These are phyloP conservation scores for Aurelia aurita complex sp. Pacific DNA, from an alignment of 30 jellyfish, hydroid and myxozoan genomes.

Conservation along the genomic window DNA sequence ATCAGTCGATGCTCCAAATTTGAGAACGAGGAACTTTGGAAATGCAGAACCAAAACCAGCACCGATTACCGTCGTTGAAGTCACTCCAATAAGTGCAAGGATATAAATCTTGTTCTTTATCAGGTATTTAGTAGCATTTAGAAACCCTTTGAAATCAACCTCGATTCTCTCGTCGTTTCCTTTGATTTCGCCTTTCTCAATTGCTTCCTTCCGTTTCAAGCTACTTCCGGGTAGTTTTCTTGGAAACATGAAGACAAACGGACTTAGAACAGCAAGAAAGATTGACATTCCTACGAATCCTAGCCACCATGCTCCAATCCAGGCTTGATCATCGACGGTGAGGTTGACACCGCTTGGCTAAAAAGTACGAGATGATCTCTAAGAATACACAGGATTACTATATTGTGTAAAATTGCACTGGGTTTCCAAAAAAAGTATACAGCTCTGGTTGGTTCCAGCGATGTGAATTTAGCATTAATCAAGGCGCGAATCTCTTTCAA, in stretches of 20 bases:
- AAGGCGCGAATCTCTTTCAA: too few relatives aligned
- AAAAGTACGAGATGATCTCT: too few relatives aligned
- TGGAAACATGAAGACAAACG: slow-evolving; percentile 51
- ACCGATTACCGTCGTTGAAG: slow-evolving; percentile 37
- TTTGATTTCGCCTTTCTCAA: slow-evolving; percentile 51
- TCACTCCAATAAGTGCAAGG: slow-evolving; percentile 51
- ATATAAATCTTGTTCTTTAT: slow-evolving; percentile 46
- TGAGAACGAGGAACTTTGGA: slow-evolving; percentile 55
- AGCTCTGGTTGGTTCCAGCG: too few relatives aligned
- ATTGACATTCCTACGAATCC: slow-evolving; percentile 46
- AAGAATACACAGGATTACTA: too few relatives aligned
- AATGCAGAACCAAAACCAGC: slow-evolving; percentile 71
- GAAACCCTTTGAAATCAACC: slow-evolving; percentile 35
- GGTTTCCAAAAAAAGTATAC: too few relatives aligned
- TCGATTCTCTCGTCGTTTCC: slow-evolving; percentile 25
- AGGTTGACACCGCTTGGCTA: slow-evolving; percentile 47
- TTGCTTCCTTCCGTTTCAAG: slow-evolving; percentile 54
- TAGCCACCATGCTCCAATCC: slow-evolving; percentile 86
- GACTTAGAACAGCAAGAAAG: slow-evolving; percentile 14
- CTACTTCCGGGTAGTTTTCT: slow-evolving; percentile 30
- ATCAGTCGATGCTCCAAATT: slow-evolving; percentile 67
- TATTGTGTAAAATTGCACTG: too few relatives aligned
- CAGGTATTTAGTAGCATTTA: slow-evolving; percentile 46
- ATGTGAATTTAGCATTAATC: too few relatives aligned
- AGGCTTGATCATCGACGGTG: slow-evolving; percentile 34